phyloP scores from a whole-genome alignment of 2,888 invertebrate species.

The Trichogramma evanescens region DNA sequence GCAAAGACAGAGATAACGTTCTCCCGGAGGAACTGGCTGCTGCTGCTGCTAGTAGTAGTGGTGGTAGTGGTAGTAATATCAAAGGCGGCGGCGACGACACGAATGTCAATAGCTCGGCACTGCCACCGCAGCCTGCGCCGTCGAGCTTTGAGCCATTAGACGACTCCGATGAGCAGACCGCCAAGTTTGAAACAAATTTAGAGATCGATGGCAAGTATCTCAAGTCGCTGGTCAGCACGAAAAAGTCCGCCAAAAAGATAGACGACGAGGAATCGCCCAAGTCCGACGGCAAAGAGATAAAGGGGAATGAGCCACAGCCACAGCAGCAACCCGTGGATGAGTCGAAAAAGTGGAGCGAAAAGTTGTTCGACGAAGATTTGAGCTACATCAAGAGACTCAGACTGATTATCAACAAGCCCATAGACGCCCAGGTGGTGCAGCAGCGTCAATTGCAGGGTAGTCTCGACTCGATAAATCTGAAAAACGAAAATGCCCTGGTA shows the following conservation, averaged over 20 bases:
- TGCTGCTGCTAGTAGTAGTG: neutral
- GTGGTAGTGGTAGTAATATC: neutral
- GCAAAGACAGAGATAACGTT: neutral
- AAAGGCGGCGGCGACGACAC: neutral
- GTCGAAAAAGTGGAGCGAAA: conserved; percentile 14
- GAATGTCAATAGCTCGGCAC: neutral
- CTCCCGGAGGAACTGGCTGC: neutral
- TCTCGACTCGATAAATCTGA: conserved; percentile 34
- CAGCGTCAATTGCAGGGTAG: conserved; percentile 30
- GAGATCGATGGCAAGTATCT: conserved; percentile 43
- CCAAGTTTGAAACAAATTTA: conserved; percentile 22
- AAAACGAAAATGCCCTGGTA: conserved; percentile 17
- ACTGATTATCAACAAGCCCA: conserved; percentile 11
- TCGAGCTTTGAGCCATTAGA: conserved; percentile 1
- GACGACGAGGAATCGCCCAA: conserved; percentile 19
- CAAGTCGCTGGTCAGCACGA: conserved; percentile 39
- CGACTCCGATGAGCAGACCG: conserved; percentile 10
- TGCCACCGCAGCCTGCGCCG: neutral
- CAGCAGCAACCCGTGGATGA: conserved; percentile 11
- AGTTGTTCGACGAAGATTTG: conserved; percentile 17
- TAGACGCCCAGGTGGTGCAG: conserved; percentile 6
- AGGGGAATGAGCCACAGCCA: neutral
- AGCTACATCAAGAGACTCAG: conserved; percentile 21
- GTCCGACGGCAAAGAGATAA: conserved; percentile 14
- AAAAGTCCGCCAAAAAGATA: conserved; percentile 36